Conservation (phyloP, 1,140 invertebrate genomes). For the Trichonephila inaurata region DNA sequence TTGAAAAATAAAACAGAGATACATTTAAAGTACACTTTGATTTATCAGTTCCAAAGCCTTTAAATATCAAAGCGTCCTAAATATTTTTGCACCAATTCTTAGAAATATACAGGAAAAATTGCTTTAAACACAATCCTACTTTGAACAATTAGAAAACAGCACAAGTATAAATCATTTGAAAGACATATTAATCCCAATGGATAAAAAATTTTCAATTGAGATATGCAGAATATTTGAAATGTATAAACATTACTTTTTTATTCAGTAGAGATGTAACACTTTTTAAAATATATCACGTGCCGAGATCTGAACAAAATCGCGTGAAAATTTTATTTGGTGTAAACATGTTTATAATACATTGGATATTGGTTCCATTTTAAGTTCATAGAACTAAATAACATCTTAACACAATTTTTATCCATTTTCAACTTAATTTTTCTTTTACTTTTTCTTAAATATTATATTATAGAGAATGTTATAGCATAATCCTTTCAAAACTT, state of each 20-base stretch:
- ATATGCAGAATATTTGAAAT: not conserved
- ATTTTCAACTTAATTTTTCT: not conserved
- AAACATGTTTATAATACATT: slow-evolving; percentile 1
- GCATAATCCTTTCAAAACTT: not conserved
- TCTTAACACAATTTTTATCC: too few species aligned
- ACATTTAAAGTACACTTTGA: too few species aligned
- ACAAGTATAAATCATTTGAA: not conserved
- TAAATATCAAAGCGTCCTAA: too few species aligned
- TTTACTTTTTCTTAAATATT: not conserved
- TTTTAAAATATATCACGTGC: not conserved
- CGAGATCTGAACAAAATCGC: not conserved
- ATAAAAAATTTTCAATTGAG: too few species aligned
- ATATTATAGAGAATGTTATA: not conserved
- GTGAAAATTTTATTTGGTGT: not conserved
- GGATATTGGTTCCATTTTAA: not conserved
- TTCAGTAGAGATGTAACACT: not conserved
- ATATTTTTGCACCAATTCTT: too few species aligned
- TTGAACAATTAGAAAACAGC: not conserved
- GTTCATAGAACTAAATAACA: not conserved
- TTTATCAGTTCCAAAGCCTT: too few species aligned
- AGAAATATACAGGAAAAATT: too few species aligned
- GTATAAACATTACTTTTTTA: not conserved
- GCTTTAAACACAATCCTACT: not conserved
- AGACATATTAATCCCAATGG: not conserved
- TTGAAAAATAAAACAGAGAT: too few species aligned